Evolutionary conservation across 2,797 vertebrate genomes (phyloP).

Genomic region (Sternotherus odoratus): DNA sequence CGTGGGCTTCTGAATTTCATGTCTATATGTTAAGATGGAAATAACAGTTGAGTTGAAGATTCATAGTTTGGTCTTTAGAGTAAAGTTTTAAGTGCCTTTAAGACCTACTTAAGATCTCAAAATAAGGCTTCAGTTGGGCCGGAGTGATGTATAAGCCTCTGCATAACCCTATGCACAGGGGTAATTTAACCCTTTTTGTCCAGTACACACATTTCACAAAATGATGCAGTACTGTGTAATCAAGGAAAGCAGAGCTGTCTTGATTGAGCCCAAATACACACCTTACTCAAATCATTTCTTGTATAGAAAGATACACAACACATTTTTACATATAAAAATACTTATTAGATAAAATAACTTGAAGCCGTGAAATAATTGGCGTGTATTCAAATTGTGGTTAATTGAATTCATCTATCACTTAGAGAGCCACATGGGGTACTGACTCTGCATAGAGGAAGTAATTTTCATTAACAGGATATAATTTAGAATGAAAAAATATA

Average conservation of each 20-base stretch:
- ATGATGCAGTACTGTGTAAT: background rate
- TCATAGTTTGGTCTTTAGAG: background rate
- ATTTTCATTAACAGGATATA: conserved; percentile 85
- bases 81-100: background rate
- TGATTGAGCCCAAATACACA: background rate
- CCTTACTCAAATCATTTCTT: conserved; percentile 41
- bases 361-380: conserved; percentile 77
- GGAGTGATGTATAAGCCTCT: background rate
- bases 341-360: conserved; percentile 71
- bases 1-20: background rate
- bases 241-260: background rate
- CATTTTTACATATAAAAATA: conserved; percentile 67
- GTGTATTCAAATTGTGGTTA: conserved; percentile 81
- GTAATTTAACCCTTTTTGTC: background rate
- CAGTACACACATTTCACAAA: background rate
- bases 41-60: background rate
- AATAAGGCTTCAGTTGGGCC: background rate
- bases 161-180: background rate
- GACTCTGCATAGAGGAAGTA: conserved; percentile 80
- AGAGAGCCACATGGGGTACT: conserved; percentile 80
- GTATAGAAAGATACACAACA: conserved; percentile 31
- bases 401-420: conserved; percentile 81
- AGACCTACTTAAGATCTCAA: background rate
- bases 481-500: conserved; percentile 82
- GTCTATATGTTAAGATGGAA: background rate